Conservation (phyloP, 2,888 invertebrate genomes). For the Abscondita cerata region DNA sequence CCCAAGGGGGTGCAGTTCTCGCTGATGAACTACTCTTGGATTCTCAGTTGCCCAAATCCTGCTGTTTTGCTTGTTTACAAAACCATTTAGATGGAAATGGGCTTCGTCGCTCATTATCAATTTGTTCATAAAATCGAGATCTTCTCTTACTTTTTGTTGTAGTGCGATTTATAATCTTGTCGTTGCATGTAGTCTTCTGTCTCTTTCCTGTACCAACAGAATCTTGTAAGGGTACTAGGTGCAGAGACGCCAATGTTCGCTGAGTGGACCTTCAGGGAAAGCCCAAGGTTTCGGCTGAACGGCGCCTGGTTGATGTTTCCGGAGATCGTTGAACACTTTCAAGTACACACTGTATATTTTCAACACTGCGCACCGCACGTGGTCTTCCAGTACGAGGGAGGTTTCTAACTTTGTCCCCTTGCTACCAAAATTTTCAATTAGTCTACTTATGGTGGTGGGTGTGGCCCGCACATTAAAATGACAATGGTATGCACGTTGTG, state of each 20-base stretch:
- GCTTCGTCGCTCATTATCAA: conserved; percentile 25
- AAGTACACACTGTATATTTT: conserved; percentile 20
- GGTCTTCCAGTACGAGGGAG: conserved; percentile 2
- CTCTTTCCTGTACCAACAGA: conserved; percentile 32
- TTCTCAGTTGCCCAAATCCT: conserved; percentile 18
- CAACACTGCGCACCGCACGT: neutral
- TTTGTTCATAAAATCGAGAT: conserved; percentile 24
- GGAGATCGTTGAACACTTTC: conserved; percentile 22
- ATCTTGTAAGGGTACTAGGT: conserved; percentile 31
- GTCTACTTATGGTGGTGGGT: neutral
- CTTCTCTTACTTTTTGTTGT: conserved; percentile 9
- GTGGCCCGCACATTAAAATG: neutral
- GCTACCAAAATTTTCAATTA: neutral
- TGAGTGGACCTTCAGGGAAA: conserved; percentile 15
- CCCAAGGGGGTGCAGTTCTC: conserved; percentile 26
- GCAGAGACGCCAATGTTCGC: conserved; percentile 27
- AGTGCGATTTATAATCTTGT: conserved; percentile 15
- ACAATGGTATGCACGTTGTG: neutral
- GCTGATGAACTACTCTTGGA: conserved; percentile 31
- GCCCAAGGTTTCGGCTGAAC: conserved; percentile 25
- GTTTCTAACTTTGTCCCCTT: neutral
- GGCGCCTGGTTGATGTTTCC: conserved; percentile 35
- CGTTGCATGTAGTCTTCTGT: conserved; percentile 20
- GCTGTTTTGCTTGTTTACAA: neutral
- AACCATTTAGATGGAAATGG: too few species aligned